Base-by-base conservation (phyloP, 2,113 vertebrate genomes). In the Castor canadensis region DNA sequence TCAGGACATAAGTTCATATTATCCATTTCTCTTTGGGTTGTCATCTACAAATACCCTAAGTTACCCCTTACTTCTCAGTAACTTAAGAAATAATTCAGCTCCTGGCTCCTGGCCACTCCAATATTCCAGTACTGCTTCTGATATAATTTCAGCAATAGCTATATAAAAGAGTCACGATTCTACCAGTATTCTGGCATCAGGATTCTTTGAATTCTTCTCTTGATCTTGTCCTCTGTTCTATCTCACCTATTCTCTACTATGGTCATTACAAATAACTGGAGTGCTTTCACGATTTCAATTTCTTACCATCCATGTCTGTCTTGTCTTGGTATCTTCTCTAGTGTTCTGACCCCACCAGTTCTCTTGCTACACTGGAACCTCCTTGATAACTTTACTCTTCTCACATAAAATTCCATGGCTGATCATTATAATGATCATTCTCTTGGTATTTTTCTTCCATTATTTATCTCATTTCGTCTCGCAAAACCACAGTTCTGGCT, bases 371-470 rank as follows among this genome's bases (percentile, higher is more conserved):
- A 35, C 26, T 49, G 54, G 7, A 1, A 30, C 15, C 32, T 28
- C 22, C 45, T 73, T 38, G 47, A 71, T 79, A 73, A 60, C 35
- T 77, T 88, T 60, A 58, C 76, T 75, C 8, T 82, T 64, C 56
- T 93, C 60, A 87, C 28, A 35, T 92, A 45, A 92, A 95, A 85
- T 87, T 80, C 22, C 11, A 10, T 77, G 28, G 6, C 86, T 75
- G 54, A 30, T 81, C n/a, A 47, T 91, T 35, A 26, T 52, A 20
- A n/a, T 90, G 35, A 91, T 77, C 12, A 56, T 52, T 87, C 32
- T n/a, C 9, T 86, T 60, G 24, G 9, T 69, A 26, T 45, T 84
- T 60, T 87, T 26, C 38, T 71, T 87, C 32, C 38, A 35, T 60
- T 56, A 35, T 38, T 11, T 79, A 47, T 91, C 71, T 89, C 20